Percentiles rank a stretch among this genome's conserved stretches.
Evolutionary conservation across 2,888 invertebrate species (phyloP).

Genomic region (Calephelis perditalis): DNA sequence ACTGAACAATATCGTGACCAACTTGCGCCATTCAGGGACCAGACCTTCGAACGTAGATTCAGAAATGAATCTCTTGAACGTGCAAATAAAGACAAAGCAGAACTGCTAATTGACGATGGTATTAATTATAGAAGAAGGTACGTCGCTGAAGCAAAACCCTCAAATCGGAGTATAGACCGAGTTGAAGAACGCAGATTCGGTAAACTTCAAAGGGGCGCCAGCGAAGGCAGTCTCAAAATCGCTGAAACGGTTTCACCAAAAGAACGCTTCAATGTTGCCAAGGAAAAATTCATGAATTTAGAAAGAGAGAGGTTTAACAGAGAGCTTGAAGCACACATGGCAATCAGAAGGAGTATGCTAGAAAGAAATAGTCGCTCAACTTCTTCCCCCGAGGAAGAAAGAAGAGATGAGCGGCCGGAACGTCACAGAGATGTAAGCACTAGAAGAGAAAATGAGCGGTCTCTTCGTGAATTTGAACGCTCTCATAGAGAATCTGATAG

Average conservation of each 20-base stretch:
- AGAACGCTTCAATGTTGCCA: conserved; percentile 90
- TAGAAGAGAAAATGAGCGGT: conserved; percentile 66
- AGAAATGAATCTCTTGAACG: conserved; percentile 67
- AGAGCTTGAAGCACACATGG: conserved; percentile 74
- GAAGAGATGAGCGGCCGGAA: conserved; percentile 68
- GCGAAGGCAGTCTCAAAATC: conserved; percentile 67
- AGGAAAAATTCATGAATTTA: conserved; percentile 89
- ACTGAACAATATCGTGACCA: conserved; percentile 51
- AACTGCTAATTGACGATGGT: conserved; percentile 56
- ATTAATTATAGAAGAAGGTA: conserved; percentile 68
- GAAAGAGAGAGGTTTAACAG: conserved; percentile 83
- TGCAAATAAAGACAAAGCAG: conserved; percentile 53
- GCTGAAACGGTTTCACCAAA: conserved; percentile 78
- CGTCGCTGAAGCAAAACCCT: conserved; percentile 68
- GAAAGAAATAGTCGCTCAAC: conserved; percentile 74
- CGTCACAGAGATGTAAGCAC: conserved; percentile 62
- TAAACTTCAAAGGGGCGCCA: conserved; percentile 59
- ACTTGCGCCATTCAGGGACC: conserved; percentile 59
- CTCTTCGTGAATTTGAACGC: conserved; percentile 52
- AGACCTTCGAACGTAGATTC: conserved; percentile 61
- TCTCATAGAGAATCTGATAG: conserved; percentile 39
- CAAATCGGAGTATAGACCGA: conserved; percentile 63
- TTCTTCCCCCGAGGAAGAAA: conserved; percentile 75
- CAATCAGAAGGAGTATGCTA: conserved; percentile 69
- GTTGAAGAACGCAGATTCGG: conserved; percentile 68